Percentiles rank a stretch among this genome's conserved stretches.
Conservation (phyloP, 1,140 invertebrate genomes). For the Battus philenor region DNA sequence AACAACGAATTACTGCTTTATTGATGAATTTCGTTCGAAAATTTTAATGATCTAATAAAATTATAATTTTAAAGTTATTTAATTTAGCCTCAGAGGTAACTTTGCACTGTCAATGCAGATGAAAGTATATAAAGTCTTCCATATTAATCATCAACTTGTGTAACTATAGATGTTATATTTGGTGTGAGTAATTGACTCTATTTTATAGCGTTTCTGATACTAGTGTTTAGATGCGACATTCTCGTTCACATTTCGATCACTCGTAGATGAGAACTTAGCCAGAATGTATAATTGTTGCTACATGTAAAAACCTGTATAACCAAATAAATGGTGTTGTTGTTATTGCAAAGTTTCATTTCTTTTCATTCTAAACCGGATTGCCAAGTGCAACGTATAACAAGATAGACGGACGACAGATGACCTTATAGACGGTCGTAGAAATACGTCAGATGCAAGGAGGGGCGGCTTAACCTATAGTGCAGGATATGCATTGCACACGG, state of each 20-base stretch:
- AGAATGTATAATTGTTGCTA: constrained; percentile 59
- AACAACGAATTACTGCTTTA: constrained; percentile 24
- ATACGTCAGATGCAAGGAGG: too few species aligned
- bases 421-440: too few species aligned
- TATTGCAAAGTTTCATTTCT: constrained; percentile 43
- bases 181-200: constrained; percentile 25
- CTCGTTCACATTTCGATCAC: constrained; percentile 39
- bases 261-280: constrained; percentile 43
- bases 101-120: constrained; percentile 61
- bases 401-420: too few species aligned
- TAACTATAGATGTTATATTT: constrained; percentile 19
- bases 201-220: constrained; percentile 32
- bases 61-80: too few species aligned
- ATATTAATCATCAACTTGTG: constrained; percentile 16
- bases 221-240: constrained; percentile 53
- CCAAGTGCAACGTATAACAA: too few species aligned
- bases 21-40: neutral
- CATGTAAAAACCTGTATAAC: constrained; percentile 69
- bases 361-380: too few species aligned
- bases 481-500: too few species aligned
- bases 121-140: constrained; percentile 34
- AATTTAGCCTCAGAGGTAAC: too few species aligned
- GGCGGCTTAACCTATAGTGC: too few species aligned
- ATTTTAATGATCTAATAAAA: too few species aligned
- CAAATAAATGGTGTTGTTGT: constrained; percentile 72